Conservation (phyloP, 64 coral and sea anemone genomes). For the Orbicella faveolata region DNA sequence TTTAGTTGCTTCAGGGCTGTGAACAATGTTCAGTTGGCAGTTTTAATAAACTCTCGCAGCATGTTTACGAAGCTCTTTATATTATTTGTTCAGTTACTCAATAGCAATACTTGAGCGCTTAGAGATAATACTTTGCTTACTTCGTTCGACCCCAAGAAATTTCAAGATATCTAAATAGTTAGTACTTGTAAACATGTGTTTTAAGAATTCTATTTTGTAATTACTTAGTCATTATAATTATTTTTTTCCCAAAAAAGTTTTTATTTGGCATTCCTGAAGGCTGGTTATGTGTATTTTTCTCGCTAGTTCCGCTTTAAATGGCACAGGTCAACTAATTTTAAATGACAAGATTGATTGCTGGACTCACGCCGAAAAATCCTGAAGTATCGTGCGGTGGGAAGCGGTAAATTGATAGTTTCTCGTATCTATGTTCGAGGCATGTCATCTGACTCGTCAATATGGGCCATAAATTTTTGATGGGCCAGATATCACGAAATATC, state of each 20-base stretch:
- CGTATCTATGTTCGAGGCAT: background rate
- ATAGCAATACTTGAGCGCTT: background rate
- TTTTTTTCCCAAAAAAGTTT: background rate
- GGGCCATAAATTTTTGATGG: slow-evolving; percentile 13
- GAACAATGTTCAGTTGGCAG: background rate
- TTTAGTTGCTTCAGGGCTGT: background rate
- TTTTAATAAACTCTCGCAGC: slow-evolving; percentile 24
- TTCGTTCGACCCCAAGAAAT: background rate
- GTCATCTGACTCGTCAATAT: slow-evolving; percentile 1
- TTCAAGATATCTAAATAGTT: background rate
- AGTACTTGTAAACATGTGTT: background rate
- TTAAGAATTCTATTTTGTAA: background rate
- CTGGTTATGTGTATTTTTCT: background rate
- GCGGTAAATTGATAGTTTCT: background rate
- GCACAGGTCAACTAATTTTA: background rate
- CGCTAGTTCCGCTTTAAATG: background rate
- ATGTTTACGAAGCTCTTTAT: slow-evolving; percentile 14
- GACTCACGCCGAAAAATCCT: background rate
- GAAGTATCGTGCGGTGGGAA: background rate
- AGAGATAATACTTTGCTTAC: background rate
- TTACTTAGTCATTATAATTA: background rate
- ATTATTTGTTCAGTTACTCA: slow-evolving; percentile 6
- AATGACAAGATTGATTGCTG: background rate
- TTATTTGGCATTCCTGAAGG: background rate
- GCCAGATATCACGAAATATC: slow-evolving; percentile 1